A percentile compares a stretch with the other conserved stretches of the same genome.
Evolutionary conservation across 2,888 invertebrate species (phyloP).

Genomic region (Cantharis rustica): DNA sequence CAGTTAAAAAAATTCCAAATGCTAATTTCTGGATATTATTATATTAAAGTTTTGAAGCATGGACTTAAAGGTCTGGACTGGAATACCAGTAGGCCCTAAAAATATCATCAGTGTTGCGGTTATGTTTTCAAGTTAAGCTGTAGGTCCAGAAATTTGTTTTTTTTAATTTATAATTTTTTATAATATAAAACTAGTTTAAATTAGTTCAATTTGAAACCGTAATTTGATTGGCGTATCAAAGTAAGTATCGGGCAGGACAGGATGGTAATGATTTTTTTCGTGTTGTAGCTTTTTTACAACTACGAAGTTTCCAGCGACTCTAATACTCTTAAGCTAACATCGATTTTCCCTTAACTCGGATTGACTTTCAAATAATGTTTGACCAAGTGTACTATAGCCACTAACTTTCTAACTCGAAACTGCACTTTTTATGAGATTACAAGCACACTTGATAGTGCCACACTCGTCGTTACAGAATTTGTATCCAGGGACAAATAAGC

Average conservation of each 20-base stretch:
- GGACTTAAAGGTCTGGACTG: too few species aligned
- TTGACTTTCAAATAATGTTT: constrained; percentile 32
- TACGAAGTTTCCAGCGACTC: not conserved
- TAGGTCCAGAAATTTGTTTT: too few species aligned
- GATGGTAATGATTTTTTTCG: not conserved
- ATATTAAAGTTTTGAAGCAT: too few species aligned
- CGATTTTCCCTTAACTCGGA: constrained; percentile 14
- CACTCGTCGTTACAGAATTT: constrained; percentile 17
- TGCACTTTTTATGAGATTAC: constrained; percentile 29
- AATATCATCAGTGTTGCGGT: too few species aligned
- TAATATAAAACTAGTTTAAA: too few species aligned
- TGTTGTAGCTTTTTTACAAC: not conserved
- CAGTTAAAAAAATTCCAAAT: too few species aligned
- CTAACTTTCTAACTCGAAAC: constrained; percentile 27
- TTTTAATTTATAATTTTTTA: too few species aligned
- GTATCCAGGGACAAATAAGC: constrained; percentile 17
- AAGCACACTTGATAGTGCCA: constrained; percentile 27
- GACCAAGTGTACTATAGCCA: constrained; percentile 18
- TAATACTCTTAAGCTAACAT: not conserved
- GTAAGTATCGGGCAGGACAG: not conserved
- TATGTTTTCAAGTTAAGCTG: too few species aligned
- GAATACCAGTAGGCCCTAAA: too few species aligned
- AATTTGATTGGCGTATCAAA: not conserved
- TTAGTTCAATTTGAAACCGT: too few species aligned
- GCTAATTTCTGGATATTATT: too few species aligned